Base-by-base conservation (phyloP, 2,888 invertebrate genomes). In the Drosophila koepferae region DNA sequence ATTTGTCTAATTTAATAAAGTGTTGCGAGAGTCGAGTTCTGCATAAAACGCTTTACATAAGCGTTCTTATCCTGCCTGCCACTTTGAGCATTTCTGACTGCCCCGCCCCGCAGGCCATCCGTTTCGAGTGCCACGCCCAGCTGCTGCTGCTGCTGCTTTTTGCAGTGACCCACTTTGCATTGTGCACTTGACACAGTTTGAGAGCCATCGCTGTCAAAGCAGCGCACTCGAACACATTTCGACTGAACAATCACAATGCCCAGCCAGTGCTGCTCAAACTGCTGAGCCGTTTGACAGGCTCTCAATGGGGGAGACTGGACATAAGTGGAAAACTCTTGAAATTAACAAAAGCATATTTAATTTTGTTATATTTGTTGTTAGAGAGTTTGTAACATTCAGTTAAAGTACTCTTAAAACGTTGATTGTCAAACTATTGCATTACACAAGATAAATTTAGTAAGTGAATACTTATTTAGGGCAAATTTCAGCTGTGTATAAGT, bases 161-260 rank as follows among this genome's bases (percentile, higher is more conserved):
- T 44, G 56, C 61, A 65, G 44, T 86, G 86, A 86, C 86, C 89
- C 85, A 86, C 80, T 89, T 86, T 84, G 59, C 40, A 62, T 20
- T 67, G 70, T 75, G 84, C 87, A 89, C 85, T 85, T 89, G 85
- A 77, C 85, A 89, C 89, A 82, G 89, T 86, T 89, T 77, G 80
- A 84, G 76, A 87, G 87, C 70, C 85, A 82, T 71, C 48, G 83
- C 81, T 58, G 72, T 72, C 77, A 85, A 69, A 74, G 67, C 62
- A 41, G 10, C 60, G 28, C 65, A 72, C 58, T 69, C 56, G 56
- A 64, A 63, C 38, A 62, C 66, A 66, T 63, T 61, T 59, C 7
- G 28, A 7, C 54, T 46, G 49, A 10, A 23, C 51, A 51, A 66
- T 23, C 23, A 66, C 60, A n/a, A 16, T n/a, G 8, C 18, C 2